phyloP scores from a whole-genome alignment of 2,888 invertebrate species.

The Rutpela maculata region DNA sequence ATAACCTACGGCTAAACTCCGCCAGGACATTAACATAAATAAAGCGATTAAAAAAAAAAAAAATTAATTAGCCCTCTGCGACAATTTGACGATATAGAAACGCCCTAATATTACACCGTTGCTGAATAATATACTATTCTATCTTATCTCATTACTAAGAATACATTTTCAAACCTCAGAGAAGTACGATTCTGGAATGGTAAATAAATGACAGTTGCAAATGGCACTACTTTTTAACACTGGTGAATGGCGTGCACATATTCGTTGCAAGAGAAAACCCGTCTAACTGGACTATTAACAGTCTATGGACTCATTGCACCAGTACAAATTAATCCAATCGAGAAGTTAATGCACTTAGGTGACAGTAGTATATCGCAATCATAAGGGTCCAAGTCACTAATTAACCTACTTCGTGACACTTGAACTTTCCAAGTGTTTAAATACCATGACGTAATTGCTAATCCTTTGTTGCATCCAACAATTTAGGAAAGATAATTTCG shows the following conservation, averaged over 20 bases:
- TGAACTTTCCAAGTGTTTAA: slow-evolving; percentile 11
- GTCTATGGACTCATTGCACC: not conserved
- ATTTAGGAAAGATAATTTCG: not conserved
- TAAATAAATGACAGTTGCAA: not conserved
- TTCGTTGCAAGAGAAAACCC: not conserved
- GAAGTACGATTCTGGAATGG: too few species aligned
- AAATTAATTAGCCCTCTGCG: too few species aligned
- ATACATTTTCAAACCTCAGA: too few species aligned
- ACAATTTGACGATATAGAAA: too few species aligned
- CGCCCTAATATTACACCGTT: too few species aligned
- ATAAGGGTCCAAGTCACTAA: not conserved
- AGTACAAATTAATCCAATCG: not conserved
- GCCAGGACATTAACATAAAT: too few species aligned
- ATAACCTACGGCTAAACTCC: too few species aligned
- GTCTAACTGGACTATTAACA: not conserved
- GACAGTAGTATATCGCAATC: slow-evolving; percentile 12
- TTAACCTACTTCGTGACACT: slow-evolving; percentile 12
- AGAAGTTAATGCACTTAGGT: slow-evolving; percentile 20
- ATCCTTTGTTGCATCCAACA: not conserved
- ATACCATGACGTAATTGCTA: not conserved
- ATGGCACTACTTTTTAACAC: not conserved
- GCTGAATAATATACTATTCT: too few species aligned
- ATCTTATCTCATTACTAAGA: too few species aligned
- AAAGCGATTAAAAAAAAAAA: too few species aligned
- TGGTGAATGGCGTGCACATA: not conserved